These are phyloP conservation scores for Collichthys lucidus DNA, from an alignment of 2,113 vertebrate species.

Conservation along the genomic window DNA sequence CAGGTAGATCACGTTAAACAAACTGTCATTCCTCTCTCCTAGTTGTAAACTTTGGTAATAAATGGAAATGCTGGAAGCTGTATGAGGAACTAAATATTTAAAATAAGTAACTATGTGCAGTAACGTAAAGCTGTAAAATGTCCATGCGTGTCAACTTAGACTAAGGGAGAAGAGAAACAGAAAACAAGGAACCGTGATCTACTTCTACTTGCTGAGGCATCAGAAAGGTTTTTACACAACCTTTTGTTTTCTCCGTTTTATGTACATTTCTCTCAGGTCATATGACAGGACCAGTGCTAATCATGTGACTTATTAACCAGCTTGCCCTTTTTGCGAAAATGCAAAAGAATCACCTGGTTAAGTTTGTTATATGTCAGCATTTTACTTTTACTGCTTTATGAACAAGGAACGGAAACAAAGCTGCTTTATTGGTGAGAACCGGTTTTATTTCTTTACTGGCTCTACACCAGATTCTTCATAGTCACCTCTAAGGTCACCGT, in stretches of 20 bases:
- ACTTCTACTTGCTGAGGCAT: conserved; percentile 54
- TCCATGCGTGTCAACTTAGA: background rate
- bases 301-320: conserved; percentile 70
- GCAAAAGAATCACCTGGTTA: background rate
- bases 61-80: background rate
- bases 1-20: background rate
- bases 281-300: conserved; percentile 38
- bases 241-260: conserved; percentile 30
- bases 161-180: conserved; percentile 56
- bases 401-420: background rate
- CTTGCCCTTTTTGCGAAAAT: conserved; percentile 19
- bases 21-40: background rate
- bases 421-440: background rate
- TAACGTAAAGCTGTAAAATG: background rate
- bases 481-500: too few species aligned
- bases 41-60: background rate
- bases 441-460: background rate
- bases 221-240: conserved; percentile 22
- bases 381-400: conserved; percentile 9
- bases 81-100: background rate
- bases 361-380: conserved; percentile 37
- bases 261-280: conserved; percentile 41
- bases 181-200: conserved; percentile 50
- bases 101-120: background rate
- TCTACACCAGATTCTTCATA: background rate